Conservation (phyloP, 35 echinoderm and acorn worm species). For the Strongylocentrotus purpuratus region DNA sequence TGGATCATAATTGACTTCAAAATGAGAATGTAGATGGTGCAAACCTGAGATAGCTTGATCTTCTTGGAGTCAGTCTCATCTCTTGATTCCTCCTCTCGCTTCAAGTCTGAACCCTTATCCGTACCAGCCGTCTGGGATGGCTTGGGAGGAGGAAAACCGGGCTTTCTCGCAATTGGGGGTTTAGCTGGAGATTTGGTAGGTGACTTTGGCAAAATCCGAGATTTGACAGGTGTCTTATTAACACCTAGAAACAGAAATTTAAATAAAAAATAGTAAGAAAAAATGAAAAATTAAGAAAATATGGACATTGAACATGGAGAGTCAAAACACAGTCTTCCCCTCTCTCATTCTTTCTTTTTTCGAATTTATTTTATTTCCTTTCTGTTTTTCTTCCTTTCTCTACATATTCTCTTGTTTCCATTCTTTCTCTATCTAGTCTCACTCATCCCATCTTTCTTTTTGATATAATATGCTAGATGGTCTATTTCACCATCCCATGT, state of each 20-base stretch:
- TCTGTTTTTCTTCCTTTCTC: too few species aligned
- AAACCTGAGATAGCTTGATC: conserved; percentile 12
- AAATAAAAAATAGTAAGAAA: background rate
- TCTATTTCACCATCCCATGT: too few species aligned
- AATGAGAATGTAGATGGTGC: background rate
- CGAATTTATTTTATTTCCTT: too few species aligned
- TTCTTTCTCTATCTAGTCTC: too few species aligned
- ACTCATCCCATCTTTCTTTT: too few species aligned
- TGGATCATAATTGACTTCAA: background rate
- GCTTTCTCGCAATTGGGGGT: conserved; percentile 18
- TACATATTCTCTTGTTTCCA: too few species aligned
- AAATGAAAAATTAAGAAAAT: too few species aligned
- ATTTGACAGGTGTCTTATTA: background rate
- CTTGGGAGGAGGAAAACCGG: background rate
- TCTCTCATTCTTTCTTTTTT: too few species aligned
- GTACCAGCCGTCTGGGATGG: background rate
- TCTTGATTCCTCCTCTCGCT: background rate
- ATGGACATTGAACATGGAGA: too few species aligned
- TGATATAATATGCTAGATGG: too few species aligned
- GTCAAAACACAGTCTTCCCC: too few species aligned
- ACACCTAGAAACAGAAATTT: background rate
- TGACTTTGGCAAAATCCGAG: background rate
- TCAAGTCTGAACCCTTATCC: background rate
- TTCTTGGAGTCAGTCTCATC: conserved; percentile 47
- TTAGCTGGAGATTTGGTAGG: background rate